These are phyloP conservation scores for Hirtodrosophila cameraria DNA, from an alignment of 2,888 invertebrate genomes.

Conservation along the genomic window DNA sequence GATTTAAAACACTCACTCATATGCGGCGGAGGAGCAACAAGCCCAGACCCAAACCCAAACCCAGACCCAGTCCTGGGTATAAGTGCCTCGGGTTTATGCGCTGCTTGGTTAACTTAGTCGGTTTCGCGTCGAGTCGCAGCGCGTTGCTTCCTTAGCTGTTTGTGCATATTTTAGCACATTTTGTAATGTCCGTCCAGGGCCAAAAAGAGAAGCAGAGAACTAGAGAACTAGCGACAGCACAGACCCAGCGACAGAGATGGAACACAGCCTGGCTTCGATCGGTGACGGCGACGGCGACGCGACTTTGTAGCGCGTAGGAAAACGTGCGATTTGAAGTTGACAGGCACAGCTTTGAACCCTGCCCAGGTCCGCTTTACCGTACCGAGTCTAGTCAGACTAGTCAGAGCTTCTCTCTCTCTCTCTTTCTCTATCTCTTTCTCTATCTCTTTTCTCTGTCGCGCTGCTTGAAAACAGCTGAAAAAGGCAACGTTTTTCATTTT, in stretches of 20 bases:
- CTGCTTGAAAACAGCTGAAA: constrained; percentile 65
- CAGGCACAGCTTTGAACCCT: constrained; percentile 73
- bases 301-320: constrained; percentile 77
- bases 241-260: constrained; percentile 25
- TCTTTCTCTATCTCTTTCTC: constrained; percentile 4
- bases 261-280: constrained; percentile 37
- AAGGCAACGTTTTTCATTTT: constrained; percentile 78
- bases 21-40: constrained; percentile 46
- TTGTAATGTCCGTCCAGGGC: constrained; percentile 49
- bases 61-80: constrained; percentile 15
- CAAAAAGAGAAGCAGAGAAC: constrained; percentile 10
- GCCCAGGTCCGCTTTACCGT: constrained; percentile 41
- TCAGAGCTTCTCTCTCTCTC: constrained; percentile 1
- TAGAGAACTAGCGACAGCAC: constrained; percentile 22
- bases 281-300: constrained; percentile 42
- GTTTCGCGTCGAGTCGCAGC: constrained; percentile 21
- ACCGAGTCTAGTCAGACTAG: constrained; percentile 13
- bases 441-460: constrained; percentile 11
- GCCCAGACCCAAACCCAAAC: neutral
- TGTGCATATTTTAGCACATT: constrained; percentile 83
- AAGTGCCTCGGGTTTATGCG: constrained; percentile 52
- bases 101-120: constrained; percentile 33
- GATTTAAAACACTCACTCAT: constrained; percentile 82
- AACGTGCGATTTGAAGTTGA: constrained; percentile 80
- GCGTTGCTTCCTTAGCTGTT: constrained; percentile 58